phyloP scores from a whole-genome alignment of 2,797 vertebrate species.

The Ctenochaetus hawaiiensis region DNA sequence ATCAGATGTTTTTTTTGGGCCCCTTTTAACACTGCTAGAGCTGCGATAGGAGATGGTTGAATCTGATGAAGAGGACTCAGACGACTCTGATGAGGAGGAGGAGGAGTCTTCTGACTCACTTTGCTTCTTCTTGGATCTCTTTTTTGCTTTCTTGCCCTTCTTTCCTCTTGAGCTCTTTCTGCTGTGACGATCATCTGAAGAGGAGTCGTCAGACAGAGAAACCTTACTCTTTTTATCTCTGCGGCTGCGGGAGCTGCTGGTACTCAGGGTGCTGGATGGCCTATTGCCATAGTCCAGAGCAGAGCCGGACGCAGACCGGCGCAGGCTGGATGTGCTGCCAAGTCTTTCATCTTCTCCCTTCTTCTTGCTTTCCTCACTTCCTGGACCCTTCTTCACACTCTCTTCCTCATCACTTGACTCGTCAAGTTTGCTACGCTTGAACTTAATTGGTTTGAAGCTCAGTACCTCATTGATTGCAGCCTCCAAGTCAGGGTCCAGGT shows the following conservation, averaged over 20 bases:
- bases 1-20: conserved; percentile 70
- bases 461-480: conserved; percentile 97
- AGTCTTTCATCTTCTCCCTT: conserved; percentile 79
- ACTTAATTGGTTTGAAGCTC: conserved; percentile 92
- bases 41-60: conserved; percentile 93
- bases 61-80: conserved; percentile 84
- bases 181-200: conserved; percentile 82
- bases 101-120: conserved; percentile 83
- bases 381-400: conserved; percentile 63
- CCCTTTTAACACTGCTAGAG: conserved; percentile 92
- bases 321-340: conserved; percentile 80
- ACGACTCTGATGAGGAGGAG: conserved; percentile 74
- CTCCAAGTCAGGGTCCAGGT: conserved; percentile 95
- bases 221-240: conserved; percentile 79
- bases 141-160: conserved; percentile 89
- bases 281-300: conserved; percentile 85
- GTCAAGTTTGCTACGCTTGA: conserved; percentile 90
- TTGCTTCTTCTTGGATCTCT: conserved; percentile 87
- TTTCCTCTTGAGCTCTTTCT: conserved; percentile 76
- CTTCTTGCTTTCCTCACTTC: conserved; percentile 81
- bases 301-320: conserved; percentile 88
- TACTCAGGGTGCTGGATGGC: conserved; percentile 76
- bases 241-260: conserved; percentile 73
- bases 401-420: conserved; percentile 89
- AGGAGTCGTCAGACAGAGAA: conserved; percentile 83